phyloP scores from a whole-genome alignment of 2,888 invertebrate species.

The Harmothoe impar region DNA sequence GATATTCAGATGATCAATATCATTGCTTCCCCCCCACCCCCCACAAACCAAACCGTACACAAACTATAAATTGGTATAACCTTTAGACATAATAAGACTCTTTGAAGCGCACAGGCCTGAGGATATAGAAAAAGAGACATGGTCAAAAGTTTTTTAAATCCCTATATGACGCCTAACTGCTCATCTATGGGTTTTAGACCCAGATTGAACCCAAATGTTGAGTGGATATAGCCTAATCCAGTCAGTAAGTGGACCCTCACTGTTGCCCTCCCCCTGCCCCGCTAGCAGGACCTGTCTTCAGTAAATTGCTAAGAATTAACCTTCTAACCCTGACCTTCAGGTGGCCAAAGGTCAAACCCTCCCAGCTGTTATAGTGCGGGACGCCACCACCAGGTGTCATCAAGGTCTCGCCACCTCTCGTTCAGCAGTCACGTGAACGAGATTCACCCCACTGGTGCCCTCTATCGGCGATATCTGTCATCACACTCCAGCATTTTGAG shows the following conservation, averaged over 20 bases:
- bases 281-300: neutral
- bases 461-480: neutral
- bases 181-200: too few relatives aligned
- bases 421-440: conserved; percentile 25
- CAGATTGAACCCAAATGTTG: too few relatives aligned
- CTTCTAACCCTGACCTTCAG: neutral
- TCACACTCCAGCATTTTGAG: neutral
- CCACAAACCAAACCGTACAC: too few relatives aligned
- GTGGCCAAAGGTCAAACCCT: neutral
- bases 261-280: neutral
- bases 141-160: too few relatives aligned
- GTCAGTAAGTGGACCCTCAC: neutral
- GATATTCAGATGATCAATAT: too few relatives aligned
- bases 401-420: neutral
- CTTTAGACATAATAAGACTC: too few relatives aligned
- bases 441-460: neutral
- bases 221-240: too few relatives aligned
- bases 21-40: too few relatives aligned
- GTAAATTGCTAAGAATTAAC: conserved; percentile 18
- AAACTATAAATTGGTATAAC: too few relatives aligned
- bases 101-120: too few relatives aligned
- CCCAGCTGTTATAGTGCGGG: neutral
- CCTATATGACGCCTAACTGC: too few relatives aligned
- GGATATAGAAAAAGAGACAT: too few relatives aligned
- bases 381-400: conserved; percentile 2